Evolutionary conservation across 2,797 vertebrate genomes (phyloP), one percentile per base, ranked within the genome.

Genomic region (Taeniopygia guttata): DNA sequence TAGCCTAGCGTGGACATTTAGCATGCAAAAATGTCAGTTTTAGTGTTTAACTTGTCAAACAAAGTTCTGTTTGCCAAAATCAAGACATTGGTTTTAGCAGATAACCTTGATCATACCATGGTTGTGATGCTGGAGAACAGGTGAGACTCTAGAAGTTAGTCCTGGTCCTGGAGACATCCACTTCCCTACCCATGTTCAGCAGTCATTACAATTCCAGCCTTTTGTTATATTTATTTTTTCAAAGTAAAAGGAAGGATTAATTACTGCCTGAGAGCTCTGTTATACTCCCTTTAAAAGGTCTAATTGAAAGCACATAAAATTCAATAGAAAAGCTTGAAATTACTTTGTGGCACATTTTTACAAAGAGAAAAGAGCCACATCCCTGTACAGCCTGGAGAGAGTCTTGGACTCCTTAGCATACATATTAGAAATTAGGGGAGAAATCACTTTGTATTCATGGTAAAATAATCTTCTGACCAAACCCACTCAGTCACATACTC

Each of bases 251-350:
- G 80, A 86, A 77, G 22, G 79, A 79, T 72, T 74, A 93, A 66
- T 95, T 87, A 62, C 29, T 75, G 43, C 23, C 76, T 94, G 90
- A 88, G 48, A 92, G 63, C 55, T 75, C 54, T 62, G 42, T 51
- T 86, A 48, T 5, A 62, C 36, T 11, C 16, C 64, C 77, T 79
- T 58, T 30, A 66, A 64, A 86, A 79, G n/a, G 67, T 59, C 66
- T 88, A 85, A 91, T 49, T 56, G 59, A 93, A 93, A 91, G 55
- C 13, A 48, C 23, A 77, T 74, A 36, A 70, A 88, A 91, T 87
- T 84, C 66, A 84, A 73, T 70, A 88, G 79, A 75, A 90, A 90
- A 84, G 45, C 63, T 76, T 67, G 56, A 87, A 90, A 81, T 79
- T 36, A 67, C 55, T 76, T 87, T 49, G 32, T 40, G 67, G 56